Conservation (phyloP, 2,888 invertebrate species). For the Carterocephalus palaemon region DNA sequence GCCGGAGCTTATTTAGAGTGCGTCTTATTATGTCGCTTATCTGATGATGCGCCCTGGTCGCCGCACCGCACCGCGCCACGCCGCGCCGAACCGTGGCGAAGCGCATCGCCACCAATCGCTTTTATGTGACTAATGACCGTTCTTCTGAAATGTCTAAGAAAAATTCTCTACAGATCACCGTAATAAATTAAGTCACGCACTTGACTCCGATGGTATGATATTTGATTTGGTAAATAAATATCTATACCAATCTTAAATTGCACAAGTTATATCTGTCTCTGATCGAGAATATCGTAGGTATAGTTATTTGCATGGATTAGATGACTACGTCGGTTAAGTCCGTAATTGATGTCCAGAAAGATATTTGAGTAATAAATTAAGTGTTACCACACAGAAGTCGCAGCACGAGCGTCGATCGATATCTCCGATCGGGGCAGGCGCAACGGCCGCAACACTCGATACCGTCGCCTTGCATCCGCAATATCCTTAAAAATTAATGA, state of each 20-base stretch:
- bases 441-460: slow-evolving; percentile 59
- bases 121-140: slow-evolving; percentile 57
- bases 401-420: slow-evolving; percentile 49
- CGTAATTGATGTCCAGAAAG: slow-evolving; percentile 4
- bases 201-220: slow-evolving; percentile 59
- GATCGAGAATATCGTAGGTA: not conserved
- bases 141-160: slow-evolving; percentile 61
- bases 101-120: slow-evolving; percentile 41
- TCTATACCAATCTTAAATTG: slow-evolving; percentile 40
- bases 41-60: slow-evolving; percentile 57
- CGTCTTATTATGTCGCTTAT: slow-evolving; percentile 71
- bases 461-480: slow-evolving; percentile 61
- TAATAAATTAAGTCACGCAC: slow-evolving; percentile 68
- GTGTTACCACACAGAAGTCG: slow-evolving; percentile 52
- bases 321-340: too few species aligned
- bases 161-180: slow-evolving; percentile 62
- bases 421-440: slow-evolving; percentile 51
- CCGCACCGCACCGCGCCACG: slow-evolving; percentile 32
- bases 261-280: not conserved
- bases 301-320: too few species aligned
- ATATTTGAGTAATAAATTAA: slow-evolving; percentile 9
- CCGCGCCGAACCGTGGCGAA: slow-evolving; percentile 36
- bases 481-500: slow-evolving; percentile 77
- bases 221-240: slow-evolving; percentile 62
- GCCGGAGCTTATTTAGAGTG: slow-evolving; percentile 68